Conservation (phyloP, 2,113 vertebrate species). For the Irena cyanogastra region DNA sequence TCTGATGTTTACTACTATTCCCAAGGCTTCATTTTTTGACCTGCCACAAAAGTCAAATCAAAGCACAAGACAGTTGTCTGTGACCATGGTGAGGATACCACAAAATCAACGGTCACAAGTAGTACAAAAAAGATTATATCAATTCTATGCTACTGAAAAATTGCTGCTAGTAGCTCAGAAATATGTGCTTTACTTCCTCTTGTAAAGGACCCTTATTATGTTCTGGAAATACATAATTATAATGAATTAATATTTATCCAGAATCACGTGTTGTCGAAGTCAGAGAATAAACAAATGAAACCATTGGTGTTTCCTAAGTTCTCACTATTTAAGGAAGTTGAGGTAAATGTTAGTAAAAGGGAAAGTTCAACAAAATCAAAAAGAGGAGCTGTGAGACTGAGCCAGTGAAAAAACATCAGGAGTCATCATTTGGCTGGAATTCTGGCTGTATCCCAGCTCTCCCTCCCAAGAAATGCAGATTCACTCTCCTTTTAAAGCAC, state of each 20-base stretch:
- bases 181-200: background rate
- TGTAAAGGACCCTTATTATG: background rate
- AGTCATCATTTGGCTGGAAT: background rate
- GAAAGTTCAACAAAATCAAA: background rate
- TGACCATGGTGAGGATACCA: background rate
- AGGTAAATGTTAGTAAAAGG: background rate
- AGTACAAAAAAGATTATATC: background rate
- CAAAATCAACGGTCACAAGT: background rate
- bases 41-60: background rate
- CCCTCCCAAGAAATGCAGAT: background rate
- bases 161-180: background rate
- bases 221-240: background rate
- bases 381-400: background rate
- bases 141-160: background rate
- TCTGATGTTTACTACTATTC: background rate
- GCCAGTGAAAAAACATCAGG: background rate
- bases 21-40: background rate
- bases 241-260: background rate
- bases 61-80: background rate
- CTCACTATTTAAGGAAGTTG: background rate
- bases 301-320: background rate
- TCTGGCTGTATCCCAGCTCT: background rate
- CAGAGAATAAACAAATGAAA: background rate
- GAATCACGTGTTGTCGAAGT: background rate
- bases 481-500: conserved; percentile 4